A percentile compares a stretch with the other conserved stretches of the same genome.
These are phyloP conservation scores for Grus americana DNA, from an alignment of 2,113 vertebrate genomes.

Conservation along the genomic window DNA sequence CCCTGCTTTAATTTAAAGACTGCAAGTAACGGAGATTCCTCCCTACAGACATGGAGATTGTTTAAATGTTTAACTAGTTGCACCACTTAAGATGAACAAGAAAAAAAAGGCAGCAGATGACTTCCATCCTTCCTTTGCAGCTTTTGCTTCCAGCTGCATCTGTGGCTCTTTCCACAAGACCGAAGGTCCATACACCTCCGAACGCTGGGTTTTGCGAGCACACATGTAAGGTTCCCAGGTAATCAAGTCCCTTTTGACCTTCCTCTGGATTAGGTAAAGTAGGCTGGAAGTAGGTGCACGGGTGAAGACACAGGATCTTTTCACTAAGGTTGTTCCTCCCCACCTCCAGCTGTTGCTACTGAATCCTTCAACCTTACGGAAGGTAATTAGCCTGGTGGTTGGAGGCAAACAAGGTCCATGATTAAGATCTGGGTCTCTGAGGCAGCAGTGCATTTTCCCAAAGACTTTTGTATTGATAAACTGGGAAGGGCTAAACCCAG, in stretches of 20 bases:
- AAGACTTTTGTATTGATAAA: background rate
- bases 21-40: background rate
- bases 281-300: background rate
- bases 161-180: background rate
- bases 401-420: background rate
- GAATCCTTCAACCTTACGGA: background rate
- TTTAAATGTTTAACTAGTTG: background rate
- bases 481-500: background rate
- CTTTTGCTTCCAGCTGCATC: background rate
- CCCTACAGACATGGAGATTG: background rate
- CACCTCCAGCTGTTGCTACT: no score
- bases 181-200: background rate
- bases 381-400: background rate
- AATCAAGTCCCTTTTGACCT: background rate
- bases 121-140: background rate
- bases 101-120: background rate
- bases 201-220: no score
- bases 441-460: background rate
- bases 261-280: background rate
- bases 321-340: background rate
- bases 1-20: background rate
- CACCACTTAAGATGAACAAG: background rate
- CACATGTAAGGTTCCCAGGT: background rate
- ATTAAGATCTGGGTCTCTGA: no score
- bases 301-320: background rate